Evolutionary conservation across 2,797 vertebrate species (phyloP), one percentile per base, ranked within the genome.

Genomic region (Epinephelus malabaricus): DNA sequence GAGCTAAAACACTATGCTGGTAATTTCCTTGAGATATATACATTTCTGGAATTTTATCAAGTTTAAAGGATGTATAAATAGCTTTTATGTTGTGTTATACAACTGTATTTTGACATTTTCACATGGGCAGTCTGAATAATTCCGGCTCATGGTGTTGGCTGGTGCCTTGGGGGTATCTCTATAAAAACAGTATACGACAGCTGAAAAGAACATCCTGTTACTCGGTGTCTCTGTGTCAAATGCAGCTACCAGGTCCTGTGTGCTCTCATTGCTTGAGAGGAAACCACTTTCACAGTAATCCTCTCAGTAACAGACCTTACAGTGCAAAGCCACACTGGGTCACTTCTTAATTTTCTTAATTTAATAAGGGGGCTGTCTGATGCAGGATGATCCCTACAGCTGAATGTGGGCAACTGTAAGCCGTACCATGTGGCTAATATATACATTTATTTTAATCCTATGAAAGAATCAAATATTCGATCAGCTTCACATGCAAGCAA

Each of bases 341-440:
- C 72, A 21, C 69, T 76, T 78, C 58, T 75, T 90, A 66, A 92
- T 92, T 89, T 79, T 69, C 59, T 79, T 87, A 88, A 93, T 92
- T 88, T 81, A 90, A 93, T 87, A 84, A 81, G 50, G 64, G 34
- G 74, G 40, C 76, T 70, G 51, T 78, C 66, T 85, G 69, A 86
- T 70, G 40, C 61, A 73, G 78, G 66, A 64, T 58, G 83, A 91
- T 79, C 82, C 77, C 73, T 67, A 3, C 13, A 34, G 59, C 62
- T 59, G 50, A 79, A 74, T 72, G 59, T 61, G 30, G 76, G 61
- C 61, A 54, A 51, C 65, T 72, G 55, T 83, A 69, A 87, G 65
- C 60, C 68, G 25, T 27, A 73, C 49, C 13, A 17, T 40, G 30
- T 14, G n/a, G 49, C 47, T 53, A 21, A 25, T 15, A 47, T 47